Percentiles rank a stretch among this genome's conserved stretches.
phyloP scores from a whole-genome alignment of 2,797 vertebrate genomes.

The Hyperoplus lanceolatus region DNA sequence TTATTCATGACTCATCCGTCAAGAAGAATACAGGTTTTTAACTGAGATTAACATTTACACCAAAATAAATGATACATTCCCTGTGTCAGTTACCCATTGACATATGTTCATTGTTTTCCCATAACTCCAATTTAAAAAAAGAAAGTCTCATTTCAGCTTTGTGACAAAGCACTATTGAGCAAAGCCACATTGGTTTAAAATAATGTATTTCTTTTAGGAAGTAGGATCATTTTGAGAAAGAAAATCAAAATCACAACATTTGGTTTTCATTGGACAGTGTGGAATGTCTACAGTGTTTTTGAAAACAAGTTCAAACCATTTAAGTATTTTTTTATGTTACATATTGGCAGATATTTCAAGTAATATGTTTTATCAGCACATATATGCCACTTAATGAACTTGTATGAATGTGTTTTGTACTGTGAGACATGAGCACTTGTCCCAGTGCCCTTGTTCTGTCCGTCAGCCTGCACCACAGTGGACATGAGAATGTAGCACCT shows the following conservation, averaged over 20 bases:
- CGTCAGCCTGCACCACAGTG: conserved; percentile 35
- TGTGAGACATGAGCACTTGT: conserved; percentile 46
- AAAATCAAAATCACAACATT: neutral
- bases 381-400: conserved; percentile 12
- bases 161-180: neutral
- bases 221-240: neutral
- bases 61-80: neutral
- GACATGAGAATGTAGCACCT: conserved; percentile 73
- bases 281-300: neutral
- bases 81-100: neutral
- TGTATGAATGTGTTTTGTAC: conserved; percentile 39
- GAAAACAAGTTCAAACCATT: neutral
- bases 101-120: neutral
- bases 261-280: neutral
- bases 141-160: neutral
- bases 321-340: neutral
- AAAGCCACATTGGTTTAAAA: neutral
- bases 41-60: conserved; percentile 4
- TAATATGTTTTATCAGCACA: conserved; percentile 28
- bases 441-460: conserved; percentile 61
- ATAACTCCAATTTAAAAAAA: neutral
- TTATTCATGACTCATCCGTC: neutral
- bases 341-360: neutral
- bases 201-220: neutral
- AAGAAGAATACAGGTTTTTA: conserved; percentile 26